Evolutionary conservation across 2,888 invertebrate species (phyloP).

Genomic region (Synanthedon vespiformis): DNA sequence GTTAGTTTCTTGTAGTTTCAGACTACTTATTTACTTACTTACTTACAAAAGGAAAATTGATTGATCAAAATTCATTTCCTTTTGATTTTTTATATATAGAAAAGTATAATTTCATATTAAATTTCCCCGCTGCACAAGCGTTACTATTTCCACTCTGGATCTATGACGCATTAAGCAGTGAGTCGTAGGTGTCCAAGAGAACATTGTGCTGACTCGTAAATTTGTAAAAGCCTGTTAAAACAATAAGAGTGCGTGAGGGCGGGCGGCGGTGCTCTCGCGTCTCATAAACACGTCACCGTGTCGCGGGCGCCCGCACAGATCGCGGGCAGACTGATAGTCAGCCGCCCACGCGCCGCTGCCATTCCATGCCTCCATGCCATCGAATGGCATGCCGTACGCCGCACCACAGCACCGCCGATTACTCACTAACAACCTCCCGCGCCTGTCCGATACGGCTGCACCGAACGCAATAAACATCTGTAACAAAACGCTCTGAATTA

Average conservation of each 20-base stretch:
- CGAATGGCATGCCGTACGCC: constrained; percentile 5
- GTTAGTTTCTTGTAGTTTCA: too few species aligned
- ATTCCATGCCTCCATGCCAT: background rate
- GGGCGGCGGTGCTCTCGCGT: constrained; percentile 38
- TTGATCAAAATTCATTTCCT: too few species aligned
- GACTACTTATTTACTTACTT: too few species aligned
- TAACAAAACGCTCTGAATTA: constrained; percentile 12
- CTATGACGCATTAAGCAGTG: too few species aligned
- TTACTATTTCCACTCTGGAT: too few species aligned
- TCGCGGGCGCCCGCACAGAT: constrained; percentile 51
- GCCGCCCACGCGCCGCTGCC: constrained; percentile 31
- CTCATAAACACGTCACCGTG: constrained; percentile 59
- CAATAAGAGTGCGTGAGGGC: constrained; percentile 58
- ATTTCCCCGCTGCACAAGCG: too few species aligned
- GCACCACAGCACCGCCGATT: constrained; percentile 5
- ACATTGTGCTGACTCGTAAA: constrained; percentile 36
- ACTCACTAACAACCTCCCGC: background rate
- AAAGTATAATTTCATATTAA: too few species aligned
- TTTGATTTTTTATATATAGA: too few species aligned
- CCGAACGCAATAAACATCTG: constrained; percentile 23
- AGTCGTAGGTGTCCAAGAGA: background rate
- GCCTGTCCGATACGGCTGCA: constrained; percentile 21
- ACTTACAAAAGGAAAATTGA: too few species aligned
- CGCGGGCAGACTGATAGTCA: constrained; percentile 42
- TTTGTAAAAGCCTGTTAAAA: constrained; percentile 50